These are phyloP conservation scores for Clepsis dumicolana DNA, from an alignment of 2,888 invertebrate genomes.

Conservation along the genomic window DNA sequence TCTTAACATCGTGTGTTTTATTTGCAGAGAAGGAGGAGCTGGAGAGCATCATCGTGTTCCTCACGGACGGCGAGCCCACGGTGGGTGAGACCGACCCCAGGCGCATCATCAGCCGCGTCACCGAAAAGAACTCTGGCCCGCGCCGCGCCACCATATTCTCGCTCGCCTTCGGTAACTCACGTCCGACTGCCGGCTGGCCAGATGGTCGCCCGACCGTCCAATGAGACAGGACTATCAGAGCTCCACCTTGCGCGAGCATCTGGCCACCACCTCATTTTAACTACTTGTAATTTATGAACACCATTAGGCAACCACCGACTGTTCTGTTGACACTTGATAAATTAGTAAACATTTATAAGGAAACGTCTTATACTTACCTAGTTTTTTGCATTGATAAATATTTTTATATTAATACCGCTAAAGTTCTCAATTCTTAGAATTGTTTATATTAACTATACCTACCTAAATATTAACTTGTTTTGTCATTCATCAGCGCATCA, in stretches of 20 bases:
- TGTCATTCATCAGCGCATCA: not conserved
- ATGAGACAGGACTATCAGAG: not conserved
- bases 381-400: too few relatives aligned
- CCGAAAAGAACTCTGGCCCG: constrained; percentile 79
- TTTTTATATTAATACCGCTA: too few relatives aligned
- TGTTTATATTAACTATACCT: not conserved
- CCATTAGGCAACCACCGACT: too few relatives aligned
- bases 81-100: constrained; percentile 84
- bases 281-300: too few relatives aligned
- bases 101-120: constrained; percentile 81
- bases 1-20: not conserved
- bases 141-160: constrained; percentile 87
- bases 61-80: constrained; percentile 89
- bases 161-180: constrained; percentile 87
- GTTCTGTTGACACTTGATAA: too few relatives aligned
- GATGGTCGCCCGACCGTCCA: not conserved
- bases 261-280: too few relatives aligned
- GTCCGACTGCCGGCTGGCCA: not conserved
- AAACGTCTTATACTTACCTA: too few relatives aligned
- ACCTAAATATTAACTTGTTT: too few relatives aligned
- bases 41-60: constrained; percentile 88
- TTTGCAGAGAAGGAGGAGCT: constrained; percentile 61
- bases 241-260: too few relatives aligned
- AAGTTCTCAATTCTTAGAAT: not conserved
- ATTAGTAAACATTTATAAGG: too few relatives aligned